Evolutionary conservation across 2,113 vertebrate species (phyloP).

Genomic region (Melanostigma gelatinosum): DNA sequence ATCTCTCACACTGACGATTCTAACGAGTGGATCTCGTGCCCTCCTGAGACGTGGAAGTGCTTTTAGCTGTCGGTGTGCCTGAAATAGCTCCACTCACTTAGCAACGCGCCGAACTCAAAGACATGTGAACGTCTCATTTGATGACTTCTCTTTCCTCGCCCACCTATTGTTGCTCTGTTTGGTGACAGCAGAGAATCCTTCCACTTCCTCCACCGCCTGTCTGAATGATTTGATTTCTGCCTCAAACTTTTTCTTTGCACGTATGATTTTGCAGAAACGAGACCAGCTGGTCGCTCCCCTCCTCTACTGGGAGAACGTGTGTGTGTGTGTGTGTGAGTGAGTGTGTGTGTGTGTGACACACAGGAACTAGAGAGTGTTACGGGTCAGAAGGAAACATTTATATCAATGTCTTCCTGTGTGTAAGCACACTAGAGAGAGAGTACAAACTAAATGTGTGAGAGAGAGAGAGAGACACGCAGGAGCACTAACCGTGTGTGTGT

Average conservation of each 20-base stretch:
- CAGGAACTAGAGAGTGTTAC: background rate
- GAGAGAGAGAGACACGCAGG: background rate
- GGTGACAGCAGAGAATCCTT: constrained; percentile 30
- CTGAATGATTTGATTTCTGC: constrained; percentile 17
- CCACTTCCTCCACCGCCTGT: constrained; percentile 18
- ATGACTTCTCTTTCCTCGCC: background rate
- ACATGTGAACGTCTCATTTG: background rate
- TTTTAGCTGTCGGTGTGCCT: too few relatives aligned
- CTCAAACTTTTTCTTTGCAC: constrained; percentile 20
- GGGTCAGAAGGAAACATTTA: background rate
- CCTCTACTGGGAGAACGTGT: constrained; percentile 1
- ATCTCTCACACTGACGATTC: background rate
- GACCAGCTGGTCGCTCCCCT: constrained; percentile 1
- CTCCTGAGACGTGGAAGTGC: background rate
- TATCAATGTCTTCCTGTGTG: background rate
- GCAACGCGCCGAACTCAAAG: background rate
- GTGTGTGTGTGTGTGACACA: background rate
- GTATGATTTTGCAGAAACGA: constrained; percentile 55
- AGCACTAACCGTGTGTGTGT: background rate
- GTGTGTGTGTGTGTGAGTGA: too few relatives aligned
- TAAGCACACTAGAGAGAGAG: background rate
- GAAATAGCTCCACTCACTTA: background rate
- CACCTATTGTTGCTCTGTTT: constrained; percentile 8
- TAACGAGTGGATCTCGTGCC: background rate
- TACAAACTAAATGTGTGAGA: background rate